Evolutionary conservation across 2,113 vertebrate genomes (phyloP), one percentile per base, ranked within the genome.

Genomic region (Pygoscelis antarcticus): DNA sequence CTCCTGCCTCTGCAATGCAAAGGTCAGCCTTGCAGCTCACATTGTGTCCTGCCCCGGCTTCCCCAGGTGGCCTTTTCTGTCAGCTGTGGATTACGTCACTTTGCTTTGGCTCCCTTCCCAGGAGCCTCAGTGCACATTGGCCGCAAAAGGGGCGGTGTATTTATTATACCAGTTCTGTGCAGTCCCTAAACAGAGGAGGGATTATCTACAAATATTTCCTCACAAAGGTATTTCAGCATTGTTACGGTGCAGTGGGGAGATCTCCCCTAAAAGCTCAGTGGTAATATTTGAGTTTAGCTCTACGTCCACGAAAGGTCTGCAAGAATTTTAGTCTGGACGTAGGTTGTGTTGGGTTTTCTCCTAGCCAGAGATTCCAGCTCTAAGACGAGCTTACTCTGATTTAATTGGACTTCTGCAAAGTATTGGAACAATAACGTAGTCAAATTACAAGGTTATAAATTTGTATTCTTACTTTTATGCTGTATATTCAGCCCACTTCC

Each of bases 131-230:
- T 1, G 36, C 79, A 32, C 72, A 8, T 0, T 62, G 90, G 83
- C 54, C 3, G 1, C 3, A 9, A 32, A 30, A 68, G 47, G 71
- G 62, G 22, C 0, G 9, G 47, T n/a, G 36, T 40, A 5, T 76
- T 93, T 29, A 1, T 61, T 14, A 22, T 6, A 27, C 20, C 42
- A 17, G 42, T 11, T 58, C 55, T 38, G 29, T 6, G 71, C 76
- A 54, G 13, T 29, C 38, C 76, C 40, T 21, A 12, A 11, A 34
- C 64, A 65, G 57, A 36, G 4, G 16, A 5, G 25, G 52, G 38
- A 80, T 76, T 52, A 34, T 47, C 75, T 44, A 15, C 57, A 36
- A 40, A 12, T 32, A 46, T 11, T 76, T 62, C 27, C 57, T 58
- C 0, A 0, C 32, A 34, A 18, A 65, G 44, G 11, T 16, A 64